Evolutionary conservation across 2,888 invertebrate genomes (phyloP).

Genomic region (Aspidiotus destructor): DNA sequence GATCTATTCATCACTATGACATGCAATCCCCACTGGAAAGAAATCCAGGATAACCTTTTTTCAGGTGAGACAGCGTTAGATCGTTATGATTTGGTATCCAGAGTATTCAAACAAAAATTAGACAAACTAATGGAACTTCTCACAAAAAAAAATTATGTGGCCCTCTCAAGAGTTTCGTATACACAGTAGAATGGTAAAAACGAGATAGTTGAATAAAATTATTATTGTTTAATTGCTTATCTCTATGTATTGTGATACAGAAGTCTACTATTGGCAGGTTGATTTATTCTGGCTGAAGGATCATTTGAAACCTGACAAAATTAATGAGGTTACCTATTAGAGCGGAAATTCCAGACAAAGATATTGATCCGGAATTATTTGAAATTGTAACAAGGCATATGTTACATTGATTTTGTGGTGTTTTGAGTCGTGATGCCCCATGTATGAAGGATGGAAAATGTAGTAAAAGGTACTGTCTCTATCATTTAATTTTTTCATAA

Average conservation of each 20-base stretch:
- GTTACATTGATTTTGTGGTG: conserved; percentile 37
- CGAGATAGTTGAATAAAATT: conserved; percentile 35
- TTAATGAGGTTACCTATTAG: conserved; percentile 40
- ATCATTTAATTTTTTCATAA: too few species aligned
- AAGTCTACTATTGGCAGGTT: too few species aligned
- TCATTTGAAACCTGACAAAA: conserved; percentile 36
- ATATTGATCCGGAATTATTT: conserved; percentile 38
- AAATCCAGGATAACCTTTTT: conserved; percentile 38
- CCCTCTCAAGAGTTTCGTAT: conserved; percentile 36
- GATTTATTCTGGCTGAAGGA: conserved; percentile 37
- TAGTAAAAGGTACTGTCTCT: too few species aligned
- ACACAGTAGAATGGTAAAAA: conserved; percentile 40
- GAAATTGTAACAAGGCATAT: conserved; percentile 38
- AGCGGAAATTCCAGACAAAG: conserved; percentile 38
- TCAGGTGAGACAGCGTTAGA: conserved; percentile 36
- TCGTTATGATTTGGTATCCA: conserved; percentile 38
- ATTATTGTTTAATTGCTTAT: not conserved
- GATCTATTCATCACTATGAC: conserved; percentile 42
- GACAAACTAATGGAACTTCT: conserved; percentile 36
- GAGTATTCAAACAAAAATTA: conserved; percentile 39
- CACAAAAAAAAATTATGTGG: conserved; percentile 38
- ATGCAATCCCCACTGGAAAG: conserved; percentile 40
- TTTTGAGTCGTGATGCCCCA: conserved; percentile 35
- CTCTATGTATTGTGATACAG: too few species aligned
- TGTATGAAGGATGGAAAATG: conserved; percentile 35